Evolutionary conservation across 2,888 invertebrate species (phyloP), one percentile per base, ranked within the genome.

Genomic region (Hipparchia semele): DNA sequence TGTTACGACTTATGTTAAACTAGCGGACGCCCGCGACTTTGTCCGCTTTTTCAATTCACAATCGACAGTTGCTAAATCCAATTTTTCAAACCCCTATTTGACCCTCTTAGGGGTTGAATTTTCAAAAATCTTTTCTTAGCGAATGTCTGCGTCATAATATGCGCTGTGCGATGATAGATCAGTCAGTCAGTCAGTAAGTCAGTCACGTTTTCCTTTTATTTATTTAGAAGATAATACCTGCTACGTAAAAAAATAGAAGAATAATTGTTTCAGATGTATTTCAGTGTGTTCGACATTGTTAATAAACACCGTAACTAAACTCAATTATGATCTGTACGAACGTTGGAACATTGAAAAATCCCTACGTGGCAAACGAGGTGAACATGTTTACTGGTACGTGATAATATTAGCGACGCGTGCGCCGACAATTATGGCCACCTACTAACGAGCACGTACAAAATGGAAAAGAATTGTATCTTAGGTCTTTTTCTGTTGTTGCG

Each of bases 391-490:
- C 68, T 59, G 76, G 81, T 74, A 83, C 83, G 83, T 84, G 84
- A 78, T 80, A 75, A 76, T 78, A 71, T 33, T 73, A 76, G 74
- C 75, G 73, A 77, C 74, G 78, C 78, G 78, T 73, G 79, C 76
- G 76, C 79, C 75, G 77, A 73, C 79, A 79, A 79, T 81, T 81
- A 81, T 77, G 76, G 51, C 75, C 65, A 73, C 73, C 73, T 68
- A 70, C 79, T 81, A 83, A 83, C 80, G 80, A 83, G 78, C 80
- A 82, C 81, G 81, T 81, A 71, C 67, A 59, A 68, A 68, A 59
- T 60, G 54, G 23, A 46, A 46, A 60, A n/a, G 54, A 61, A 39
- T 68, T 68, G 58, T 23, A 51, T 64, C 64, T 51, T 60, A 39
- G 51, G 49, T 46, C 13, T 23, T 64, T 64, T 64, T 33, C 62